A percentile compares a stretch with the other conserved stretches of the same genome.
These are phyloP conservation scores for Cantharis flavilabris DNA, from an alignment of 2,888 invertebrate species.

Conservation along the genomic window DNA sequence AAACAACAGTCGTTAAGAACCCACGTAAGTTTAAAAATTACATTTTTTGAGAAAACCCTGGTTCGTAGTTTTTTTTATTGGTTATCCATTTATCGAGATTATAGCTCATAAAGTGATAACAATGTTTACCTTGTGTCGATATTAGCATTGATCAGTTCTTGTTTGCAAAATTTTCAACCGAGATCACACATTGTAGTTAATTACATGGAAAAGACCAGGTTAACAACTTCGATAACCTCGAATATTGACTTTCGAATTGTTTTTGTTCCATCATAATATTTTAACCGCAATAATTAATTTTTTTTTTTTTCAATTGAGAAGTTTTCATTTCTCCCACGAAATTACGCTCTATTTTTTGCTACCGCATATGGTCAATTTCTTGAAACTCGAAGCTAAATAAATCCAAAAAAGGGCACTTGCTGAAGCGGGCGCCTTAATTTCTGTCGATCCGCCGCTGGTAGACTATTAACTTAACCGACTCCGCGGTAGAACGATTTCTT, in stretches of 20 bases:
- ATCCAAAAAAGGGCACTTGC: too few relatives aligned
- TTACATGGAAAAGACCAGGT: neutral
- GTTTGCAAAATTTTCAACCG: neutral
- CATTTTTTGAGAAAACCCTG: neutral
- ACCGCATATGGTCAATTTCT: too few relatives aligned
- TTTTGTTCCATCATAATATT: neutral
- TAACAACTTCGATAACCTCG: slow-evolving; percentile 1
- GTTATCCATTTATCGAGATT: neutral
- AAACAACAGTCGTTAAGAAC: neutral
- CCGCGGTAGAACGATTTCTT: neutral
- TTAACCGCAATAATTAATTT: neutral
- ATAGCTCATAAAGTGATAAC: neutral
- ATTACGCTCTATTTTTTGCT: too few relatives aligned
- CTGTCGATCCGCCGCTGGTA: neutral
- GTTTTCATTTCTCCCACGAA: neutral
- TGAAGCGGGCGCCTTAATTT: too few relatives aligned
- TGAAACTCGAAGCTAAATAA: too few relatives aligned
- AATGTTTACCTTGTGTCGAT: neutral
- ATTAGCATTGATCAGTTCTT: neutral
- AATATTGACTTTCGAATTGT: neutral
- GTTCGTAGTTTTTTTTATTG: neutral
- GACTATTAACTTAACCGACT: neutral
- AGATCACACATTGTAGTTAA: neutral
- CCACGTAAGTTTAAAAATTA: neutral
- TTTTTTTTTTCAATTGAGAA: neutral